Evolutionary conservation across 2,888 invertebrate genomes (phyloP).

Genomic region (Malacosoma neustria): DNA sequence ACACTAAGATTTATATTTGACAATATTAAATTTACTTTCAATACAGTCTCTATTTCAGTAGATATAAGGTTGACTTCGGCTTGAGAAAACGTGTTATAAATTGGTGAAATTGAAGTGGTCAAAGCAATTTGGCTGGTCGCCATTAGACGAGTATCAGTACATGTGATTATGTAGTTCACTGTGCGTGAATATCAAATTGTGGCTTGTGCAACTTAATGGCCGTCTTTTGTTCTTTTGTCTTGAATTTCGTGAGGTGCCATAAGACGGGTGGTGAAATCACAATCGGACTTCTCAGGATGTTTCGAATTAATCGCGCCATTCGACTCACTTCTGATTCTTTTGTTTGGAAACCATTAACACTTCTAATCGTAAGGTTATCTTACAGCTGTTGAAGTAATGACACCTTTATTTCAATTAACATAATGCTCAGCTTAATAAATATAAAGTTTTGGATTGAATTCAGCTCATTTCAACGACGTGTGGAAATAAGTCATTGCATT

Average conservation of each 20-base stretch:
- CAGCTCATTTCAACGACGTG: too few relatives aligned
- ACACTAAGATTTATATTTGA: constrained; percentile 24
- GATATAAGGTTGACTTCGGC: constrained; percentile 7
- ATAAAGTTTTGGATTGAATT: too few relatives aligned
- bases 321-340: background rate
- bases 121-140: constrained; percentile 46
- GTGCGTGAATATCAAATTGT: constrained; percentile 18
- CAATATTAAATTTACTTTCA: constrained; percentile 4
- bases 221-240: constrained; percentile 64
- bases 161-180: constrained; percentile 13
- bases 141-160: constrained; percentile 37
- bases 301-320: background rate
- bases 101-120: constrained; percentile 36
- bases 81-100: constrained; percentile 4
- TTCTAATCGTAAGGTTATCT: too few relatives aligned
- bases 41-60: background rate
- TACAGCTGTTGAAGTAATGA: too few relatives aligned
- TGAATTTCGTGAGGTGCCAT: constrained; percentile 50
- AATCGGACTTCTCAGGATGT: background rate
- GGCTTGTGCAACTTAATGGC: constrained; percentile 55
- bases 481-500: too few relatives aligned
- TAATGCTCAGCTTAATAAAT: too few relatives aligned
- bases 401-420: too few relatives aligned
- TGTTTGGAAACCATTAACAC: too few relatives aligned
- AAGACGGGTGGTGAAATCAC: constrained; percentile 54